Base-by-base conservation (phyloP, 2,888 invertebrate species). In the Lasius fuliginosus region DNA sequence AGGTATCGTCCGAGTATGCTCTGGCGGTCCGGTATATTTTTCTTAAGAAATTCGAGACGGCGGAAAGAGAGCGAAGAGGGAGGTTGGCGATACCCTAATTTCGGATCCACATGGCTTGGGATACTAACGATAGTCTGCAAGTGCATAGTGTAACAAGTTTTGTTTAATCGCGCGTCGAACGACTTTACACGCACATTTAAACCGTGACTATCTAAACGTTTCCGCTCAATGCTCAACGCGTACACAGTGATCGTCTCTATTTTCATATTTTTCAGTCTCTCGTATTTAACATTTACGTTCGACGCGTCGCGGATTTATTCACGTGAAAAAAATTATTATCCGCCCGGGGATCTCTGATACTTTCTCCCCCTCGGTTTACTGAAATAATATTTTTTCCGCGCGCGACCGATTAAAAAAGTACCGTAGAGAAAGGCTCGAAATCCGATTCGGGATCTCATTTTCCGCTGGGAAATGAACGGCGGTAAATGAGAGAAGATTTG, bases 391-490 rank as follows among this genome's bases (percentile, higher is more conserved):
- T 77, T 58, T 68, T 56, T 68, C 30, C 42, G 15, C 56, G 42
- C 42, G 77, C 42, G 33, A 77, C 56, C 68, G 69, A 77, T 77
- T 77, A 77, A 58, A 53, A 53, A 77, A 77, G 56, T 68, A 69
- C 69, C 40, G 56, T 77, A 27, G 58, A 40, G 56, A n/a, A 56
- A 42, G 58, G 30, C 33, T 58, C 58, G 69, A 58, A 69, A 77
- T 77, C 69, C 30, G 69, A 77, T 77, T 58, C 56, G 30, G 42
- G 68, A 77, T 77, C 53, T 77, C 77, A 77, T 77, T 77, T 56
- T n/a, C 69, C 77, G 42, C 15, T 77, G 69, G 69, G 77, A 69
- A 77, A 77, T 77, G 68, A 77, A n/a, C 27, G 40, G 56, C 46
- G 56, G 56, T 56, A 68, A 68, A 77, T 77, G 77, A 77, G 42